phyloP scores from a whole-genome alignment of 2,797 vertebrate genomes.

The Malacoctenus gilli region DNA sequence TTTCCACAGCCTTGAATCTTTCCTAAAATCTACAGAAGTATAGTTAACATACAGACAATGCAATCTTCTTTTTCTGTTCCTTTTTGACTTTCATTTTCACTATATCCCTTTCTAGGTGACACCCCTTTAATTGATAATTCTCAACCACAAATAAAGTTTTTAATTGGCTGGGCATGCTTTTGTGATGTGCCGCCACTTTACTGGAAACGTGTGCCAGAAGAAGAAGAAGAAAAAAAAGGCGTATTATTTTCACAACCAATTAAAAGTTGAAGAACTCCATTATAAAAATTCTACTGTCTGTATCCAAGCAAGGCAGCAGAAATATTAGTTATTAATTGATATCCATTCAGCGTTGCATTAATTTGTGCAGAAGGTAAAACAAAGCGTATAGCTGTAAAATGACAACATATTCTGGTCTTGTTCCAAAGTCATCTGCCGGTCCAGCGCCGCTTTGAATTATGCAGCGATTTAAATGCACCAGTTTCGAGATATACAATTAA shows the following conservation, averaged over 20 bases:
- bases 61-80: not conserved
- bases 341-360: slow-evolving; percentile 75
- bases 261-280: slow-evolving; percentile 83
- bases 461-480: slow-evolving; percentile 10
- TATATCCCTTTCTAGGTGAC: slow-evolving; percentile 12
- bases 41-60: not conserved
- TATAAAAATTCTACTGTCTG: slow-evolving; percentile 75
- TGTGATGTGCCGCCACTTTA: slow-evolving; percentile 46
- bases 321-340: slow-evolving; percentile 84
- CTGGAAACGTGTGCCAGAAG: slow-evolving; percentile 46
- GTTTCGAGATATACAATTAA: slow-evolving; percentile 30
- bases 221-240: slow-evolving; percentile 46
- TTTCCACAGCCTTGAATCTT: not conserved
- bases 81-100: not conserved
- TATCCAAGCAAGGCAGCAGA: slow-evolving; percentile 80
- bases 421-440: slow-evolving; percentile 63
- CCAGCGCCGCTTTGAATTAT: slow-evolving; percentile 14
- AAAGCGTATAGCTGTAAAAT: slow-evolving; percentile 61
- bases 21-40: not conserved
- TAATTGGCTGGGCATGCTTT: slow-evolving; percentile 55
- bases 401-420: slow-evolving; percentile 59
- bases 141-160: slow-evolving; percentile 47
- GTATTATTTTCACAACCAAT: slow-evolving; percentile 78
- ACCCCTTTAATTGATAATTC: slow-evolving; percentile 43
- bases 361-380: slow-evolving; percentile 68